phyloP scores from a whole-genome alignment of 64 coral and sea anemone genomes.

The Trachythela sp. region DNA sequence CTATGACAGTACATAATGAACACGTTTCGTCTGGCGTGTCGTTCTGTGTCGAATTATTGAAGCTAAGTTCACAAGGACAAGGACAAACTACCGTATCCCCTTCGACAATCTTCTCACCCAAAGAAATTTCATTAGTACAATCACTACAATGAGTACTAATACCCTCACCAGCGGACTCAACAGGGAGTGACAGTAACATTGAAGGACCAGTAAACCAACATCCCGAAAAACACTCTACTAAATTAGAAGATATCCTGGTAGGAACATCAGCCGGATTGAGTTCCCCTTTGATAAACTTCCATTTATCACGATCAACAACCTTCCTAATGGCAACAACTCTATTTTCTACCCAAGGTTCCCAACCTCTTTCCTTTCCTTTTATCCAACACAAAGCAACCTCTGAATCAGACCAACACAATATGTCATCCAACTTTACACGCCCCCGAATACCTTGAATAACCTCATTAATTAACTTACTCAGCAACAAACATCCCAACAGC shows the following conservation, averaged over 20 bases:
- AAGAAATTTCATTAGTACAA: not conserved
- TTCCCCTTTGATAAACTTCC: not conserved
- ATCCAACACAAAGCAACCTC: not conserved
- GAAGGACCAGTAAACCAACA: not conserved
- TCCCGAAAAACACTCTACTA: not conserved
- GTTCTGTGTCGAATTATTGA: not conserved
- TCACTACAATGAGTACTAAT: too few species aligned
- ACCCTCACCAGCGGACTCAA: too few species aligned
- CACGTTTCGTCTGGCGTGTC: not conserved
- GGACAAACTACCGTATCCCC: not conserved
- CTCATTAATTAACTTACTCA: constrained; percentile 7
- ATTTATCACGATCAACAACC: not conserved
- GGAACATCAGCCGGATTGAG: not conserved
- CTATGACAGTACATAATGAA: not conserved
- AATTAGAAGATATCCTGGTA: not conserved
- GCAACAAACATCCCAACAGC: not conserved
- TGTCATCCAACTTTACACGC: not conserved
- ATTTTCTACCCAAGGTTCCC: constrained; percentile 3
- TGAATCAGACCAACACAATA: constrained; percentile 8
- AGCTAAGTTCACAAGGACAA: not conserved
- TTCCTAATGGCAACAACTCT: not conserved
- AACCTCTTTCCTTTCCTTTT: not conserved
- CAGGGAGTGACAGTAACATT: not conserved
- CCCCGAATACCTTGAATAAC: not conserved
- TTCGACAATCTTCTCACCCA: not conserved